phyloP scores from a whole-genome alignment of 2,113 vertebrate genomes.

The Gopherus flavomarginatus region DNA sequence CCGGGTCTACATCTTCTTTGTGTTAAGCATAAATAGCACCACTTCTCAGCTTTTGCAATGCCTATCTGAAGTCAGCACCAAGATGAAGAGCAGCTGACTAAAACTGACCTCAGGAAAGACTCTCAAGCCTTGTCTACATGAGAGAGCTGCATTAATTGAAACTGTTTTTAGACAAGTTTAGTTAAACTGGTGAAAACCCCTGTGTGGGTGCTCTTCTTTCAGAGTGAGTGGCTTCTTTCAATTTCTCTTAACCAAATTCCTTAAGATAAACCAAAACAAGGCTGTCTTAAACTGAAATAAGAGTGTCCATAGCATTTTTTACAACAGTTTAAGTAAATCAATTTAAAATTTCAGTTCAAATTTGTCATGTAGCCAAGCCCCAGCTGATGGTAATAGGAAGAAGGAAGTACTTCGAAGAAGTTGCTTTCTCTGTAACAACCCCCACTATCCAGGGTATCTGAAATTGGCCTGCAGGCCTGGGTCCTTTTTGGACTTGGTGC shows the following conservation, averaged over 20 bases:
- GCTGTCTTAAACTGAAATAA: constrained; percentile 6
- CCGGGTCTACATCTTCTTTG: constrained; percentile 7
- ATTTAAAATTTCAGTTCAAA: background rate
- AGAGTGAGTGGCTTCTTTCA: background rate
- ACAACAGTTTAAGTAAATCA: background rate
- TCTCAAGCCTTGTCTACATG: background rate
- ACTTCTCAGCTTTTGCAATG: background rate
- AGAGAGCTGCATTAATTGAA: background rate
- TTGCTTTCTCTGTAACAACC: background rate
- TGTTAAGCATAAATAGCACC: background rate
- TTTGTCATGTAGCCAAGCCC: background rate
- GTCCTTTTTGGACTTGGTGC: background rate
- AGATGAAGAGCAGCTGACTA: background rate
- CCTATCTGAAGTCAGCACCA: background rate
- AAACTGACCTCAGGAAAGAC: background rate
- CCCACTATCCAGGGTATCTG: background rate
- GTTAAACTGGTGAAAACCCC: background rate
- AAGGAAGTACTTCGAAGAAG: constrained; percentile 5
- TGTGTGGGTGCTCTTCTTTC: background rate
- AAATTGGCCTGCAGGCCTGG: no score
- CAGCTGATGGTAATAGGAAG: background rate
- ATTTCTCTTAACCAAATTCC: background rate
- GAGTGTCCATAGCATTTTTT: background rate
- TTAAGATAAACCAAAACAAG: constrained; percentile 11
- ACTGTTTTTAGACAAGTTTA: background rate